These are phyloP conservation scores for Trachelus stipa DNA, from an alignment of 2,888 invertebrate genomes.

Conservation along the genomic window DNA sequence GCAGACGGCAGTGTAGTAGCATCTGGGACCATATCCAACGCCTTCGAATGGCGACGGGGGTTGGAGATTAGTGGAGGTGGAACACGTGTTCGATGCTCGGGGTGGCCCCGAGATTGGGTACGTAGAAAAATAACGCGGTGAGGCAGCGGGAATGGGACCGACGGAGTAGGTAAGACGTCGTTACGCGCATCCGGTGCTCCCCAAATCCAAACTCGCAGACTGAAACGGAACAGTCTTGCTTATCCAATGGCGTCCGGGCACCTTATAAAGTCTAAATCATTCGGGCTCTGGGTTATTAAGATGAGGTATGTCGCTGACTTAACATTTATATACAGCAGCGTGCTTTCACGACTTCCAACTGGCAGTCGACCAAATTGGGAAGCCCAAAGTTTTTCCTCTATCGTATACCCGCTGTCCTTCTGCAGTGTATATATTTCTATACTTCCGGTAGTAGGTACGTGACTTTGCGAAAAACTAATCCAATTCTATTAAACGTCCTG, in stretches of 20 bases:
- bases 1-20: slow-evolving; percentile 54
- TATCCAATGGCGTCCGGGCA: slow-evolving; percentile 30
- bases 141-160: slow-evolving; percentile 30
- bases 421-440: neutral
- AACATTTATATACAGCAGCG: slow-evolving; percentile 35
- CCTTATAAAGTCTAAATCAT: slow-evolving; percentile 53
- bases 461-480: neutral
- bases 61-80: slow-evolving; percentile 62
- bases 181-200: slow-evolving; percentile 61
- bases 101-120: slow-evolving; percentile 37
- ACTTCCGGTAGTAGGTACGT: neutral
- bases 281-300: slow-evolving; percentile 51
- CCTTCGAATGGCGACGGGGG: slow-evolving; percentile 38
- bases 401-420: neutral
- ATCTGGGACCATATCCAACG: slow-evolving; percentile 59
- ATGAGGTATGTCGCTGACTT: slow-evolving; percentile 45
- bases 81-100: slow-evolving; percentile 63
- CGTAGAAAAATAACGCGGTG: slow-evolving; percentile 59
- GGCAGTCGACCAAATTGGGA: slow-evolving; percentile 62
- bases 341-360: slow-evolving; percentile 39
- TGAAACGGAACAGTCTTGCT: slow-evolving; percentile 29
- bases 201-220: slow-evolving; percentile 35
- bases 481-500: neutral
- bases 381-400: slow-evolving; percentile 32
- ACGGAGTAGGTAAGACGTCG: slow-evolving; percentile 66